Conservation (phyloP, 1,140 invertebrate species). For the Frieseomelitta varia region DNA sequence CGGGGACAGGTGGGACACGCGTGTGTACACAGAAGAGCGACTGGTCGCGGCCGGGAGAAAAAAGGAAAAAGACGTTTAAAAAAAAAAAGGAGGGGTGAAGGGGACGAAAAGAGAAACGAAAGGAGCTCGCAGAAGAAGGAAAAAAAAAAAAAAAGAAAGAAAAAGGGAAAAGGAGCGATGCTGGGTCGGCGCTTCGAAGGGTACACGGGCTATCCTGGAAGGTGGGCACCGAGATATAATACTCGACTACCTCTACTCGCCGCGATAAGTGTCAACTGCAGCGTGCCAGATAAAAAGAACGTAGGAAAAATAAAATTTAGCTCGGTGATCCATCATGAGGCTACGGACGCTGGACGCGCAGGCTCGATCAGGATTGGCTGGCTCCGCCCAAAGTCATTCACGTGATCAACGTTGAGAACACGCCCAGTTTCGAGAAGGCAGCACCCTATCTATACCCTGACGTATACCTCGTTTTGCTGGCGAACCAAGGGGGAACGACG, state of each 20-base stretch:
- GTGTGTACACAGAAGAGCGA: constrained; percentile 62
- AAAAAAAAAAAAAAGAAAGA: constrained; percentile 41
- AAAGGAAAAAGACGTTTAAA: constrained; percentile 1
- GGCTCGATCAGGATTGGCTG: constrained; percentile 73
- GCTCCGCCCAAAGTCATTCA: constrained; percentile 73
- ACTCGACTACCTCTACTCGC: constrained; percentile 64
- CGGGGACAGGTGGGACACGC: constrained; percentile 74
- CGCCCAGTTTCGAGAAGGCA: constrained; percentile 56
- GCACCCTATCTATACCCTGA: constrained; percentile 55
- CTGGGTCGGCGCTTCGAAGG: constrained; percentile 37
- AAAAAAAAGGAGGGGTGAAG: constrained; percentile 11
- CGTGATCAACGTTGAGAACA: constrained; percentile 66
- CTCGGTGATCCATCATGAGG: constrained; percentile 80
- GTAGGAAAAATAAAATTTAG: constrained; percentile 79
- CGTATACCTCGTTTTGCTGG: constrained; percentile 40
- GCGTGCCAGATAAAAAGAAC: constrained; percentile 79
- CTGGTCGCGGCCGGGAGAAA: constrained; percentile 1
- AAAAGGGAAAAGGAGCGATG: constrained; percentile 44
- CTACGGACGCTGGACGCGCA: constrained; percentile 71
- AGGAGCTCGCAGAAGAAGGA: background rate
- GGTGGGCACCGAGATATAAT: constrained; percentile 70
- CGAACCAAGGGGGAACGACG: background rate
- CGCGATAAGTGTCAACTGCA: constrained; percentile 82
- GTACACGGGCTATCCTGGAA: constrained; percentile 56
- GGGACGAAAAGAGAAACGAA: constrained; percentile 22